Evolutionary conservation across 2,113 vertebrate genomes (phyloP).

Genomic region (Mystacornis crossleyi): DNA sequence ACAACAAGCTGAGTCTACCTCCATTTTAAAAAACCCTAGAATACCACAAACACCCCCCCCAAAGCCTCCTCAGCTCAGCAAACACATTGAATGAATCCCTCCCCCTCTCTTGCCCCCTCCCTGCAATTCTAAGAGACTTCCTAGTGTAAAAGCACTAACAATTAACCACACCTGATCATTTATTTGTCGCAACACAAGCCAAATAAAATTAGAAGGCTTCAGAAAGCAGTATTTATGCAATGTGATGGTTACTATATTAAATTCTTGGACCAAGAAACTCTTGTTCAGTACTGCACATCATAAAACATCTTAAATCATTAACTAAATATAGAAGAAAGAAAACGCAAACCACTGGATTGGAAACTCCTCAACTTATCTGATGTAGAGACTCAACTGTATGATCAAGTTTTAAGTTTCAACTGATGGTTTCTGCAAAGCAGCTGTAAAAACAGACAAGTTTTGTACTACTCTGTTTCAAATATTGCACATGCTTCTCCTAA

Average conservation of each 20-base stretch:
- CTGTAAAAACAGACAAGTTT: not conserved
- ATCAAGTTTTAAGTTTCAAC: not conserved
- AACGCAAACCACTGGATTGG: not conserved
- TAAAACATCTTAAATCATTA: not conserved
- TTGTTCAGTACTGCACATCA: not conserved
- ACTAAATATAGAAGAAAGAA: not conserved
- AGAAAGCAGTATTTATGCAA: not conserved
- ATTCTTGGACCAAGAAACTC: not conserved
- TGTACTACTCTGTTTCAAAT: not conserved
- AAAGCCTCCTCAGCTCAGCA: not conserved
- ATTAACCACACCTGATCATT: not conserved
- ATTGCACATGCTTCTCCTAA: not conserved
- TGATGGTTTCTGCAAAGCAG: not conserved
- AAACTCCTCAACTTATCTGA: not conserved
- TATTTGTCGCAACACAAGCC: not conserved
- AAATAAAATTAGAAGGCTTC: not conserved
- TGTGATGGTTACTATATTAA: not conserved
- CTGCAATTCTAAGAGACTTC: not conserved
- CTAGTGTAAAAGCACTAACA: not conserved
- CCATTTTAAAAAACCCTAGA: fast-evolving
- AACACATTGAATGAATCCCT: not conserved
- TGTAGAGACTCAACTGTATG: not conserved
- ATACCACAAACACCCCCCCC: fast-evolving
- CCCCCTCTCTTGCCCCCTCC: not conserved
- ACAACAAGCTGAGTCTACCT: not conserved